phyloP scores from a whole-genome alignment of 2,113 vertebrate species.

The Pterophyllum scalare region DNA sequence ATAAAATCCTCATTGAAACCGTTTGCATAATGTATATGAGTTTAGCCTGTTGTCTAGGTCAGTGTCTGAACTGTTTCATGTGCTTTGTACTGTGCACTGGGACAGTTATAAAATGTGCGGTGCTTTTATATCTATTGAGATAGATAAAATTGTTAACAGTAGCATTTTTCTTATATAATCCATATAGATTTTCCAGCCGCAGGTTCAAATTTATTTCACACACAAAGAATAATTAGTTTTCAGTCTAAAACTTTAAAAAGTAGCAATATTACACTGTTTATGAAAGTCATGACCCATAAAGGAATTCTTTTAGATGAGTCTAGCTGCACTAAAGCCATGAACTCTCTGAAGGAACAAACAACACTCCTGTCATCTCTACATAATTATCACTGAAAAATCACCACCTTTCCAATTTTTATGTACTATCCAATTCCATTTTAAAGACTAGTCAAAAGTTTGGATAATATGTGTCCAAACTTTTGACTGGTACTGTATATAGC shows the following conservation, averaged over 20 bases:
- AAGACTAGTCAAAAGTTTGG: too few species aligned
- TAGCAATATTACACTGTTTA: background rate
- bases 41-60: slow-evolving; percentile 28
- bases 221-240: background rate
- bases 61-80: background rate
- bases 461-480: too few species aligned
- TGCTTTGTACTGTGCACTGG: background rate
- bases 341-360: slow-evolving; percentile 36
- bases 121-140: background rate
- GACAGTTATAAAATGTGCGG: background rate
- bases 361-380: slow-evolving; percentile 46
- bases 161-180: background rate
- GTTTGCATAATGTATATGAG: slow-evolving; percentile 22
- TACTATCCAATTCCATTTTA: background rate
- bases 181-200: background rate
- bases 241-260: background rate
- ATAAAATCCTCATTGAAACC: background rate
- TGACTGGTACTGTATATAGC: background rate
- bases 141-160: background rate
- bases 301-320: background rate
- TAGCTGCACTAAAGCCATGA: background rate
- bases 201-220: background rate
- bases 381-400: slow-evolving; percentile 59
- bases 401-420: slow-evolving; percentile 37
- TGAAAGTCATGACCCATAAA: background rate